Evolutionary conservation across 2,113 vertebrate species (phyloP).

Genomic region (Diphyllodes magnificus): DNA sequence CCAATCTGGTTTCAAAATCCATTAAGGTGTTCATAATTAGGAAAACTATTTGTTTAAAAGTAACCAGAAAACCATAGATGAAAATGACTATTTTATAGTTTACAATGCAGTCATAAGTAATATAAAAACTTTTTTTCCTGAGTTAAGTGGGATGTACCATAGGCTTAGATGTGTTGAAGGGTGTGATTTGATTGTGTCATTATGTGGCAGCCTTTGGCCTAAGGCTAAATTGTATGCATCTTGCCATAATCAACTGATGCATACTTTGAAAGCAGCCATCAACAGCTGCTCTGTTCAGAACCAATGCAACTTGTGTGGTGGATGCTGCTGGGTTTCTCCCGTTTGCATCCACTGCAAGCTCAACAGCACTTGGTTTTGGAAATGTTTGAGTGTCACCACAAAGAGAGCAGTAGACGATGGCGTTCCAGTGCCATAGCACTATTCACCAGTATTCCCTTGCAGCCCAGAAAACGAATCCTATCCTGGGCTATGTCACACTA

Average conservation of each 20-base stretch:
- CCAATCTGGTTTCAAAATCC: neutral
- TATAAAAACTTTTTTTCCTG: neutral
- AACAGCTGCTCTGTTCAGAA: neutral
- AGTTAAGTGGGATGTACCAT: neutral
- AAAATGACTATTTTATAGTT: neutral
- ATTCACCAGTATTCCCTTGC: neutral
- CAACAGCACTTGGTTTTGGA: neutral
- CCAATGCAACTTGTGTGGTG: neutral
- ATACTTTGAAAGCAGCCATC: neutral
- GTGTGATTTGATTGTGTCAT: neutral
- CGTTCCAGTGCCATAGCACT: neutral
- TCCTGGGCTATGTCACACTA: neutral
- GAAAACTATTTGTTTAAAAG: neutral
- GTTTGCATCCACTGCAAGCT: neutral
- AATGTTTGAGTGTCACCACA: neutral
- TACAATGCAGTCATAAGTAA: neutral
- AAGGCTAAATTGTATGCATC: neutral
- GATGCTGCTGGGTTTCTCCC: neutral
- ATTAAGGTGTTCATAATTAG: neutral
- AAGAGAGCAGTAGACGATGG: neutral
- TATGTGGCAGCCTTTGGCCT: neutral
- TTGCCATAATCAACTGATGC: neutral
- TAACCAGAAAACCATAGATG: neutral
- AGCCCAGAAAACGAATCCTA: neutral
- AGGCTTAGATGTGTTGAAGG: neutral